Base-by-base conservation (phyloP, 2,797 vertebrate genomes). In the Chelidonichthys spinosus region DNA sequence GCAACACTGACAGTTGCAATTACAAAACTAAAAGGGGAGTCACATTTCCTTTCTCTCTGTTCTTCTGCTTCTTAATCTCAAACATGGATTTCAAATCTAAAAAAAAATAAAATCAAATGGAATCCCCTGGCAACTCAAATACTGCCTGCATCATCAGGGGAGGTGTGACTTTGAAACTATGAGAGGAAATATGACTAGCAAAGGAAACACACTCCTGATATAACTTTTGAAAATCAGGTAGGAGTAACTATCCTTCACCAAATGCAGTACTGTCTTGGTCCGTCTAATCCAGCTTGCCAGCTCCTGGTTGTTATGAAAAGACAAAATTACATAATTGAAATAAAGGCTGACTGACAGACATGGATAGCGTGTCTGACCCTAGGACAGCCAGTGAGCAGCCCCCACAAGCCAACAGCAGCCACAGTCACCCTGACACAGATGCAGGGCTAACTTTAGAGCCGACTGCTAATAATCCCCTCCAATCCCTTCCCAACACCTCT, bases 391-490 rank as follows among this genome's bases (percentile, higher is more conserved):
- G 32, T 71, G 42, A 76, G 50, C 36, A 70, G 58, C 46, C 40
- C 7, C 52, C 72, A 70, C 32, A 61, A 70, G 63, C 67, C 9
- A 78, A 56, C 65, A 75, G 43, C 61, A 83, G 79, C 46, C 55
- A 65, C 2, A 69, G 71, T 68, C 79, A 79, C 78, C 85, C 59
- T 88, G 79, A 85, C 89, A 87, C 73, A 87, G 64, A 76, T 79
- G 67, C 62, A 78, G 8, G 35, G 78, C 85, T 90, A 89, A 83
- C 76, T 88, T 90, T 83, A 92, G 85, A 85, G 53, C 69, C 64
- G 69, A 9, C 72, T 64, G 73, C 69, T 65, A 80, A 71, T 90
- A 92, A 94, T 92, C 92, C 76, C n/a, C 11, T 73, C 70, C 70
- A 89, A 92, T 92, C 89, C 83, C 58, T 74, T 82, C 68, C n/a